phyloP scores from a whole-genome alignment of 2,797 vertebrate genomes.

The Cuculus canorus region DNA sequence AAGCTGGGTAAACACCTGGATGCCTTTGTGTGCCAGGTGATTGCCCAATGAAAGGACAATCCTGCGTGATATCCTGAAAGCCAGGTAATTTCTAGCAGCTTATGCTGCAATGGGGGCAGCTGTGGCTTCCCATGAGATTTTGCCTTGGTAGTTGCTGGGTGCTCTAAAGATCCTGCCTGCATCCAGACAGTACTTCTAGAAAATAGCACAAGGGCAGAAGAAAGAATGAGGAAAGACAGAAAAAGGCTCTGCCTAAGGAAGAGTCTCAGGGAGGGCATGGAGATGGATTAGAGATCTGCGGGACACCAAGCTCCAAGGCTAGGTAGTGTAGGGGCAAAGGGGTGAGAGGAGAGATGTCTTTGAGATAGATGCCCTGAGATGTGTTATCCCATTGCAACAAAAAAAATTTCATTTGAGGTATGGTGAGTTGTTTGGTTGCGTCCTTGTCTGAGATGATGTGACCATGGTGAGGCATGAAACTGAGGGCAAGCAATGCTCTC shows the following conservation, averaged over 20 bases:
- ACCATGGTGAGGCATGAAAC: not conserved
- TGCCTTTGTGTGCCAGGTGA: fast-evolving
- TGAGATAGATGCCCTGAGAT: not conserved
- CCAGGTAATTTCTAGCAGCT: not conserved
- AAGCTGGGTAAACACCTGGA: not conserved
- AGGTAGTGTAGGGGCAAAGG: not conserved
- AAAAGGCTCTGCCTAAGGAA: not conserved
- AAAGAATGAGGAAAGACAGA: not conserved
- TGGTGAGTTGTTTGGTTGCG: not conserved
- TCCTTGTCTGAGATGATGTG: not conserved
- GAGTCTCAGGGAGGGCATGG: not conserved
- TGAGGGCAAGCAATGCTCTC: fast-evolving
- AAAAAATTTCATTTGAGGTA: not conserved
- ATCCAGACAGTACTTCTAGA: not conserved
- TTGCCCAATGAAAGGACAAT: not conserved
- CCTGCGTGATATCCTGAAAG: not conserved
- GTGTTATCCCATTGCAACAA: not conserved
- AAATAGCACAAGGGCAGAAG: not conserved
- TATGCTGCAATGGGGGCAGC: fast-evolving
- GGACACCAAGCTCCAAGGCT: not conserved
- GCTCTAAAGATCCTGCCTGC: not conserved
- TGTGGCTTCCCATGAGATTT: not conserved
- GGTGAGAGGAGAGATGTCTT: not conserved
- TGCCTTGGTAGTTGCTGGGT: not conserved
- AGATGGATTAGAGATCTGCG: not conserved